These are phyloP conservation scores for Parasteatoda lunata DNA, from an alignment of 2,888 invertebrate genomes.

Conservation along the genomic window DNA sequence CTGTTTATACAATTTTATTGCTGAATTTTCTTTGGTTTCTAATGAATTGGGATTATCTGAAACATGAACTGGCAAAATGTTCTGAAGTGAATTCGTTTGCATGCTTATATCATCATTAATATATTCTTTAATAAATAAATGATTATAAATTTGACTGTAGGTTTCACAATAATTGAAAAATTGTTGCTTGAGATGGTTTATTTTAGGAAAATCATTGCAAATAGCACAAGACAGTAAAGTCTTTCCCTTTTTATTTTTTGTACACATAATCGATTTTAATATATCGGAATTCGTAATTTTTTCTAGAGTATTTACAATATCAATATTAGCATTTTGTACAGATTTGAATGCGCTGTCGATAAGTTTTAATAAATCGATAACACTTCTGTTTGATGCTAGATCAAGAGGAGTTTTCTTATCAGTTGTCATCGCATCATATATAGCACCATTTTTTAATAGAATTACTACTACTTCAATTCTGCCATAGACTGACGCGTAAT, in stretches of 20 bases:
- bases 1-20: background rate
- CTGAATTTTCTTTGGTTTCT: background rate
- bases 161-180: background rate
- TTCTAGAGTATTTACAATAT: constrained; percentile 1
- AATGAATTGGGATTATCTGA: background rate
- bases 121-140: too few relatives aligned
- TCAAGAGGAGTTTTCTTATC: constrained; percentile 15
- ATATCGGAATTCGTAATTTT: background rate
- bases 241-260: constrained; percentile 1
- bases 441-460: constrained; percentile 18
- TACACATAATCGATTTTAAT: constrained; percentile 5
- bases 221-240: constrained; percentile 19
- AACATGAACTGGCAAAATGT: background rate
- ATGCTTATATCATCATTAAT: too few relatives aligned
- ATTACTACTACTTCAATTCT: background rate
- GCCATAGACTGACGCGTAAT: constrained; percentile 46
- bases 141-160: too few relatives aligned
- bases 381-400: background rate
- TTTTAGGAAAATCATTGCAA: constrained; percentile 6
- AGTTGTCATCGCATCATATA: constrained; percentile 2
- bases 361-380: constrained; percentile 3
- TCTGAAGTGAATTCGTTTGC: too few relatives aligned
- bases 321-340: constrained; percentile 11
- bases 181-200: background rate
- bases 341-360: constrained; percentile 21